Base-by-base conservation (phyloP, 2,888 invertebrate genomes). In the Noctua comes region DNA sequence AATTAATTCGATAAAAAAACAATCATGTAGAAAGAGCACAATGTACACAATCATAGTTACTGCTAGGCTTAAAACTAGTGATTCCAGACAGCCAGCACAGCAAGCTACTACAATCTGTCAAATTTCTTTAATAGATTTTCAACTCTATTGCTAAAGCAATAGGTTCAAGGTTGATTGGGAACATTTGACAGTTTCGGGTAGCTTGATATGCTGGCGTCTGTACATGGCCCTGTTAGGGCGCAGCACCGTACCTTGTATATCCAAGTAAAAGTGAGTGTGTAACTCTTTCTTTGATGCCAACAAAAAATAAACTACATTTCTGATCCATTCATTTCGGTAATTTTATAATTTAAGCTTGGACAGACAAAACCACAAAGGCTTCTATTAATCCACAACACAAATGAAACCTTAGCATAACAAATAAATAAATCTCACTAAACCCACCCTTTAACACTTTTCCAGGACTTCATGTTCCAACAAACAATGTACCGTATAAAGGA, bases 401-500 rank as follows among this genome's bases (percentile, higher is more conserved):
- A 18, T 18, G n/a, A 51, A 36, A 36, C 18, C 1, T 18, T 31
- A 13, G 4, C 7, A 0, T 24, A n/a, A 0, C 13, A 4, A 40
- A 36, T 8, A 13, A 51, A 27, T 43, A 31, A 48, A 48, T 8
- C 3, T n/a, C 16, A 46, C 11, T 76, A 24, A 51, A 43, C 24
- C 64, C 0, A n/a, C 11, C 11, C 6, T 46, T 62, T 13, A 57
- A 64, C 13, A 40, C 21, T 21, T 43, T 95, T 95, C 71, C 95
- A 99, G 98, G 98, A 98, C 79, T 99, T 98, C 93, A 97, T 99
- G 88, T 98, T 99, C 95, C 99, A 99, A 97, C 99, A 99, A 97
- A 99, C 99, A 0, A 99, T 99, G 99, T 98, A 98, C 93, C 97
- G 99, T 57, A 99, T 99, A 84, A 99, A 99, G 93, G 99, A 99